Base-by-base conservation (phyloP, 2,888 invertebrate genomes). In the Zootermopsis nevadensis region DNA sequence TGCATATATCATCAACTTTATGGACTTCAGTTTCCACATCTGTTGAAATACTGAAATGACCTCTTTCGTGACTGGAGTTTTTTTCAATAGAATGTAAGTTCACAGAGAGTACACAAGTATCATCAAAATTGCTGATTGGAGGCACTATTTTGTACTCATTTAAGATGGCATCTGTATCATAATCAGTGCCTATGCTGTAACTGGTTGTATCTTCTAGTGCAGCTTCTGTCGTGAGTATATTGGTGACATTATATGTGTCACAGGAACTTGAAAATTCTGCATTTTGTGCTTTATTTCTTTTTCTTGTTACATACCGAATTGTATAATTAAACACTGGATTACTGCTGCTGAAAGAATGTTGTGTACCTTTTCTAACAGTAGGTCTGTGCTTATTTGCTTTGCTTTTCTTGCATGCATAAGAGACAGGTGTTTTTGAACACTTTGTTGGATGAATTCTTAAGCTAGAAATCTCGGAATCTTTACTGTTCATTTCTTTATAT, bases 51-150 rank as follows among this genome's bases (percentile, higher is more conserved):
- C 1, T 15, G 3, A 15, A 19, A 48, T 15, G 19, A 48, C 15
- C 60, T n/a, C 7, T 27, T 60, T 27, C 60, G n/a, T 60, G n/a
- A 27, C 60, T 60, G 60, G 8, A 22, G 22, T 33, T 19, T 4
- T 69, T 69, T 33, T 69, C 69, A 7, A 6, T 30, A 31, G 1
- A 33, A 31, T 69, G 7, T n/a, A 6, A n/a, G 38, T 38, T 42
- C n/a, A 22, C 74, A n/a, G n/a, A 74, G 10, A 69, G n/a, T 72
- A 33, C 38, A 74, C 33, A 69, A 31, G 24, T 35, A 8, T 33
- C 38, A 33, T 74, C 74, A 35, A 74, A 38, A n/a, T 35, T 38
- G n/a, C 38, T 74, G 38, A n/a, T 33, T 74, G 38, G 35, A 33
- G 74, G 12, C 3, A 12, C n/a, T 74, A 42, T n/a, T n/a, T 38